Conservation (phyloP, 2,113 vertebrate species). For the Morone chrysops region DNA sequence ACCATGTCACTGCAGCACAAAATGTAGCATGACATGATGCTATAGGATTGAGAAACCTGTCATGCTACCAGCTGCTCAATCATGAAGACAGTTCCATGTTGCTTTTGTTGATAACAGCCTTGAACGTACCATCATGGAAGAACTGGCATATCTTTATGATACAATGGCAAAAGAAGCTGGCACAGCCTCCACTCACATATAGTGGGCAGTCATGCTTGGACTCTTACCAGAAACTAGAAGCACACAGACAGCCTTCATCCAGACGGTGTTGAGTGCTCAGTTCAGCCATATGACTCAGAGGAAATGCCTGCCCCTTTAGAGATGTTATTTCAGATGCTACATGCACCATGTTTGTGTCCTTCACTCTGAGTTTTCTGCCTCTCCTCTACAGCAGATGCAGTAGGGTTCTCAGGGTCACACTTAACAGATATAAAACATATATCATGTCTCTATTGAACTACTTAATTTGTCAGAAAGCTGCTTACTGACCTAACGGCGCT, state of each 20-base stretch:
- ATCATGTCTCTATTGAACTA: slow-evolving; percentile 7
- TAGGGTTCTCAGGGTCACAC: slow-evolving; percentile 15
- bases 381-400: slow-evolving; percentile 36
- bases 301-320: slow-evolving; percentile 47
- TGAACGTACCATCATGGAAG: not conserved
- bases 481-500: not conserved
- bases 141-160: not conserved
- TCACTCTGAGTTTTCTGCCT: slow-evolving; percentile 21
- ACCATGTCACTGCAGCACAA: not conserved
- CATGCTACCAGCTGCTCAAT: not conserved
- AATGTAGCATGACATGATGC: not conserved
- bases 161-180: slow-evolving; percentile 17
- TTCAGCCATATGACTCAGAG: slow-evolving; percentile 65
- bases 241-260: slow-evolving; percentile 31
- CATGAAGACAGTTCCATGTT: not conserved
- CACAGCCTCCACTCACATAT: slow-evolving; percentile 36
- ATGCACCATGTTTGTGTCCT: slow-evolving; percentile 23
- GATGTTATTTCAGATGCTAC: slow-evolving; percentile 58
- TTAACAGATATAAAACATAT: slow-evolving; percentile 24
- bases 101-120: not conserved
- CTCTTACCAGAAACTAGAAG: slow-evolving; percentile 47
- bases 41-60: not conserved
- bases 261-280: slow-evolving; percentile 56
- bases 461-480: slow-evolving; percentile 4
- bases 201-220: slow-evolving; percentile 55